These are phyloP conservation scores for Crotophaga sulcirostris DNA, from an alignment of 2,113 vertebrate species.

Conservation along the genomic window DNA sequence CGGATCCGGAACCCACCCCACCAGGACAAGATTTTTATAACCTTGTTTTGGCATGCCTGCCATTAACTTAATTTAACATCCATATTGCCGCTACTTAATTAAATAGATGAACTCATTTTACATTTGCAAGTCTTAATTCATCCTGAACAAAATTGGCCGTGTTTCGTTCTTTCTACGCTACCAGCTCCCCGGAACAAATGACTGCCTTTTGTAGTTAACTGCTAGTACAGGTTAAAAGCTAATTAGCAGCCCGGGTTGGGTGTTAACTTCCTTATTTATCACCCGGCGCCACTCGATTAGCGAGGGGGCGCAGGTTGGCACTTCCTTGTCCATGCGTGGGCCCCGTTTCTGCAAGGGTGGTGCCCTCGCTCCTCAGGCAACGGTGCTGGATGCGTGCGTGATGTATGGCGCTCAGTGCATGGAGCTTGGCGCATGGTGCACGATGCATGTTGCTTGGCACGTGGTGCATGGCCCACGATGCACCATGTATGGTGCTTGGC, in stretches of 20 bases:
- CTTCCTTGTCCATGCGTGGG: not conserved
- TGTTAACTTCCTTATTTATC: constrained; percentile 71
- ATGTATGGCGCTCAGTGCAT: not conserved
- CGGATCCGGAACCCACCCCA: not conserved
- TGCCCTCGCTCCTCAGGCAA: not conserved
- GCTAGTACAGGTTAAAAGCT: constrained; percentile 75
- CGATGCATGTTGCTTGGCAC: not conserved
- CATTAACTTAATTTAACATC: constrained; percentile 73
- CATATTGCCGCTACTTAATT: constrained; percentile 74
- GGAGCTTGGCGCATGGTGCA: too few species aligned
- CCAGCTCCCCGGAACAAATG: constrained; percentile 70
- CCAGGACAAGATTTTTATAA: constrained; percentile 36
- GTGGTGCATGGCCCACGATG: not conserved
- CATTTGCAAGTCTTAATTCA: constrained; percentile 76
- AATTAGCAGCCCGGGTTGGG: constrained; percentile 67
- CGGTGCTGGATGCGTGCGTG: not conserved
- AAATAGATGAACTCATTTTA: constrained; percentile 76
- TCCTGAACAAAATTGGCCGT: constrained; percentile 69
- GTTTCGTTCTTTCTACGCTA: constrained; percentile 64
- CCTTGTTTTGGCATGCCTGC: constrained; percentile 66
- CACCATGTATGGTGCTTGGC: too few species aligned
- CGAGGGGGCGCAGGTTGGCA: not conserved
- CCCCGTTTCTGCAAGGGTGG: not conserved
- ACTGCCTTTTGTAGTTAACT: constrained; percentile 69
- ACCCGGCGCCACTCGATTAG: constrained; percentile 34